These are phyloP conservation scores for Ageneiosus marmoratus DNA, from an alignment of 2,113 vertebrate species.

Conservation along the genomic window DNA sequence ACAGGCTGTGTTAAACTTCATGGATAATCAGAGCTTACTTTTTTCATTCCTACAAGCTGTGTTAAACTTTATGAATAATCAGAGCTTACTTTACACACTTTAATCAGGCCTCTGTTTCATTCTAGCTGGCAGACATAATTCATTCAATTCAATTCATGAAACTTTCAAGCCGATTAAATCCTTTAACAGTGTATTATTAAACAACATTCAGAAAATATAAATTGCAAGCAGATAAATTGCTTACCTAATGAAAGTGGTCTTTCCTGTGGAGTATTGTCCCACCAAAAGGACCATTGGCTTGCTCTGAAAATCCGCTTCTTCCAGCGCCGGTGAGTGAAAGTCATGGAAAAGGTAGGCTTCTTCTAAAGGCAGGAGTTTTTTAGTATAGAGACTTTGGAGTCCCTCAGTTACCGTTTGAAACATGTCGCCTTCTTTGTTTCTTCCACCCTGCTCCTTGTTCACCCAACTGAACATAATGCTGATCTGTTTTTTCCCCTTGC, in stretches of 20 bases:
- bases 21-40: not conserved
- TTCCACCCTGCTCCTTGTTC: slow-evolving; percentile 73
- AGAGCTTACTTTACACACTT: not conserved
- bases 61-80: not conserved
- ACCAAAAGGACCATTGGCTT: slow-evolving; percentile 80
- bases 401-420: slow-evolving; percentile 78
- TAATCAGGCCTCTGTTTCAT: not conserved
- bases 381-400: slow-evolving; percentile 71
- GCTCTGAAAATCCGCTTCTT: slow-evolving; percentile 78
- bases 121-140: not conserved
- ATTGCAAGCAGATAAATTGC: too few relatives aligned
- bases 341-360: slow-evolving; percentile 78
- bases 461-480: slow-evolving; percentile 76
- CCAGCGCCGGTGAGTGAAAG: slow-evolving; percentile 79
- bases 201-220: not conserved
- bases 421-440: slow-evolving; percentile 74
- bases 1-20: not conserved
- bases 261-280: slow-evolving; percentile 80
- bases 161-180: not conserved
- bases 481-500: not conserved
- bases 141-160: not conserved
- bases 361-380: slow-evolving; percentile 77
- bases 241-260: slow-evolving; percentile 80
- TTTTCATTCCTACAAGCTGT: not conserved
- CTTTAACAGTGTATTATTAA: not conserved